phyloP scores from a whole-genome alignment of 1,140 invertebrate genomes.

The Thalassaphorura encarpata region DNA sequence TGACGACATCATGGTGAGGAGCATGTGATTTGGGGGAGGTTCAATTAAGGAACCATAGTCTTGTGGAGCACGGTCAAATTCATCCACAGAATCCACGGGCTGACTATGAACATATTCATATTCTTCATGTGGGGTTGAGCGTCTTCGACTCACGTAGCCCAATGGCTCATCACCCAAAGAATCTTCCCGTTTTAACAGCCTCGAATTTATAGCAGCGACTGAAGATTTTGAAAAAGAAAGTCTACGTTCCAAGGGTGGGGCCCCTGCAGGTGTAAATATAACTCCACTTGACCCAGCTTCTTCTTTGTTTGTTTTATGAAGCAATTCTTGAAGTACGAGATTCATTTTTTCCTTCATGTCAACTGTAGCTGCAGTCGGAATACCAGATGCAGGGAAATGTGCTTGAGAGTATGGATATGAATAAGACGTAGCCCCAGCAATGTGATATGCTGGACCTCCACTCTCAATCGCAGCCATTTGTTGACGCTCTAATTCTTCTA shows the following conservation, averaged over 20 bases:
- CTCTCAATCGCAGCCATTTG: constrained; percentile 51
- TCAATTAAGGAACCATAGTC: constrained; percentile 32
- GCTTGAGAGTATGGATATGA: constrained; percentile 26
- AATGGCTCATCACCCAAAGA: constrained; percentile 29
- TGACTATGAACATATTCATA: constrained; percentile 14
- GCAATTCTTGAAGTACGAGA: constrained; percentile 59
- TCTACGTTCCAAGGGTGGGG: constrained; percentile 9
- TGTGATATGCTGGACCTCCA: constrained; percentile 9
- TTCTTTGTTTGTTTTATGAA: constrained; percentile 36
- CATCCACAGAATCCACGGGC: neutral
- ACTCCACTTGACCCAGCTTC: constrained; percentile 41
- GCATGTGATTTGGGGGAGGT: constrained; percentile 21
- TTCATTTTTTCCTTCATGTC: constrained; percentile 66
- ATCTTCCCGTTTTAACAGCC: constrained; percentile 24
- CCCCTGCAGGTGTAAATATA: neutral
- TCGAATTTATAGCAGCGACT: neutral
- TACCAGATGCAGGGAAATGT: constrained; percentile 9
- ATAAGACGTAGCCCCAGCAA: constrained; percentile 16
- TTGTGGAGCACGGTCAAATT: constrained; percentile 1
- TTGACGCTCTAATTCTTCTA: constrained; percentile 73
- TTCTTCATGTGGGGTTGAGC: constrained; percentile 28
- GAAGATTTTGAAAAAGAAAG: constrained; percentile 22
- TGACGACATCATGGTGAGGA: constrained; percentile 1
- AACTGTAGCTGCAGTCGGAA: constrained; percentile 27
- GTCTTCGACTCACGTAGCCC: constrained; percentile 26